phyloP scores from a whole-genome alignment of 2,797 vertebrate species.

The Pseudochirops cupreus region DNA sequence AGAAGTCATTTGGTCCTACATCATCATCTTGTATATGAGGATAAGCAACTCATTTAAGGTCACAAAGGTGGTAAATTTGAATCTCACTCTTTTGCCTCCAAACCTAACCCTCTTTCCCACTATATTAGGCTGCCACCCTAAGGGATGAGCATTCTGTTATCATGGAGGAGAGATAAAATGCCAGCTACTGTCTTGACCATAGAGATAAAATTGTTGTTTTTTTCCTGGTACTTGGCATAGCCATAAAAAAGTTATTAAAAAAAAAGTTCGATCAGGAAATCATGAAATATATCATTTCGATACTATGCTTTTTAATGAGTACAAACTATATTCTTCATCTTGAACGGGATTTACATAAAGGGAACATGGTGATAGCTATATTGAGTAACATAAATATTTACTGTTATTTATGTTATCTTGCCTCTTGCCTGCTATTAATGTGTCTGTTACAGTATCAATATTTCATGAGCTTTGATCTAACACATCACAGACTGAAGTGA shows the following conservation, averaged over 20 bases:
- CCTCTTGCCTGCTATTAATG: neutral
- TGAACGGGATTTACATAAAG: neutral
- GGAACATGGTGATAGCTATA: neutral
- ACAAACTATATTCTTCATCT: neutral
- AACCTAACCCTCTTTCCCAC: neutral
- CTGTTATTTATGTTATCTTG: conserved; percentile 9
- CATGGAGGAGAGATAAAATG: neutral
- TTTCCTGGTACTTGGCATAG: neutral
- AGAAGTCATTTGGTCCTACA: neutral
- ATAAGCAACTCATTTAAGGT: neutral
- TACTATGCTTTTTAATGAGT: neutral
- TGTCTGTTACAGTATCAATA: conserved; percentile 6
- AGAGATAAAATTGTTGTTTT: neutral
- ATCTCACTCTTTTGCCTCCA: neutral
- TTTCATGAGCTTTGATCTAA: conserved; percentile 4
- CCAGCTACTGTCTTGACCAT: neutral
- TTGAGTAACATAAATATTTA: neutral
- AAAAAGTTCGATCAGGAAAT: neutral
- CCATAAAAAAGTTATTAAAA: neutral
- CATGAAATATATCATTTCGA: neutral
- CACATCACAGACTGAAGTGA: neutral
- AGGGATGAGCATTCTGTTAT: neutral
- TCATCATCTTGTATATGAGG: neutral
- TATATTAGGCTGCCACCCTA: neutral
- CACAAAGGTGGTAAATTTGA: neutral